Base-by-base conservation (phyloP, 1,140 invertebrate genomes). In the Ips nitidus region DNA sequence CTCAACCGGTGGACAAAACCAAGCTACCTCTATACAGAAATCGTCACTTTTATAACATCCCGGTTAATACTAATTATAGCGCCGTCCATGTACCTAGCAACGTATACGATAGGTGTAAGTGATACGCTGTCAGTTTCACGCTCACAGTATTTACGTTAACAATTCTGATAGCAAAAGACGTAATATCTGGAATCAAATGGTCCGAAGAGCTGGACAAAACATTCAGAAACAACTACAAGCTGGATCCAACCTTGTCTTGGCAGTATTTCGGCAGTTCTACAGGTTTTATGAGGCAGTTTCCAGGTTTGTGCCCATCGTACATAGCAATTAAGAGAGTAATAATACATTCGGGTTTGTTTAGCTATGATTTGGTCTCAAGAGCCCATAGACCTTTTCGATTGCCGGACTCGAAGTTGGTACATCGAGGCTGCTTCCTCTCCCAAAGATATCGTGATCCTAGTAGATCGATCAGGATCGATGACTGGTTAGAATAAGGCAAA, bases 181-280 rank as follows among this genome's bases (percentile, higher is more conserved):
- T 88, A 36, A 88, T 89, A 56, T 84, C 86, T 76, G 87, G 85
- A 56, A 91, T 91, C 66, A 86, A 86, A 74, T 93, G 91, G 90
- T 96, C 95, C 1, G 90, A 93, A 76, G 87, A 89, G 52, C 83
- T 98, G 70, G 94, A 98, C 80, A 86, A 89, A 53, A 92, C 90
- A 70, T 99, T 98, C 81, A 87, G 86, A 73, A 89, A 90, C 74
- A 98, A 98, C 81, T 94, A 93, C 75, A 87, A 92, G 77, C 84
- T 86, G 45, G 94, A 98, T 83, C 91, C 92, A 4, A 92, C 92
- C 2, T 84, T 98, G 39, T 92, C 93, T 3, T 98, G 94, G 94
- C 97, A 99, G 83, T 98, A 96, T 82, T 98, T 98, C 84, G 95
- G 96, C 42, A 97, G 94, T 80, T 91, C 94, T 56, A 92, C 92